Evolutionary conservation across 2,113 vertebrate genomes (phyloP), one percentile per base, ranked within the genome.

Genomic region (Coptodon bakossiorum): DNA sequence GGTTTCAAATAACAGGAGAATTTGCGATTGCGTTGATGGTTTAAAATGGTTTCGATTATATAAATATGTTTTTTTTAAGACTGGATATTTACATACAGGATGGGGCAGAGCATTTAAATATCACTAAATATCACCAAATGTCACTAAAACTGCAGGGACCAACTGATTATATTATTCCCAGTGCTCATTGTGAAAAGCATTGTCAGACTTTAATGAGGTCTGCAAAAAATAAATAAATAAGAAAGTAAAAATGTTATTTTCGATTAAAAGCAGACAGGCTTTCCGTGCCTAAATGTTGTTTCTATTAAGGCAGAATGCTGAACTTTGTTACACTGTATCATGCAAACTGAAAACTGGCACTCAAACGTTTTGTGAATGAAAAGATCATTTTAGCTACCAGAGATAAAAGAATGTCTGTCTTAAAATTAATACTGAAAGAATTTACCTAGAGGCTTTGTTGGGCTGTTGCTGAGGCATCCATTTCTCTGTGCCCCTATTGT

Each of bases 401-500:
- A 76, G 71, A 50, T 31, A 29, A 76, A 86, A 78, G 29, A 63
- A 83, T 36, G 61, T 27, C 29, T 73, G 52, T 86, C 56, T 88
- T 57, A 56, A 56, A 88, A 86, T 81, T 5, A 85, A 78, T 79
- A 91, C 80, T 29, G 89, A 83, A 78, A 88, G 31, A 66, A 81
- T 85, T 81, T 50, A 82, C 91, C 61, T 66, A 3, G 57, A 83
- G 66, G 79, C 54, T 56, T 87, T 82, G 43, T 50, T 31, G 17
- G 91, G 89, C 89, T 92, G 86, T 84, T 85, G 78, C 88, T 84
- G 56, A 91, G 71, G 82, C 80, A 53, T 89, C 85, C 93, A n/a
- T 85, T 92, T 87, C 86, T 90, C 19, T 81, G 86, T 88, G 83
- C 24, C 81, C 82, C 91, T 89, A 83, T 90, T 93, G 87, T 68